Percentiles rank a stretch among this genome's conserved stretches.
Evolutionary conservation across 2,888 invertebrate species (phyloP).

Genomic region (Mechanitis messenoides): DNA sequence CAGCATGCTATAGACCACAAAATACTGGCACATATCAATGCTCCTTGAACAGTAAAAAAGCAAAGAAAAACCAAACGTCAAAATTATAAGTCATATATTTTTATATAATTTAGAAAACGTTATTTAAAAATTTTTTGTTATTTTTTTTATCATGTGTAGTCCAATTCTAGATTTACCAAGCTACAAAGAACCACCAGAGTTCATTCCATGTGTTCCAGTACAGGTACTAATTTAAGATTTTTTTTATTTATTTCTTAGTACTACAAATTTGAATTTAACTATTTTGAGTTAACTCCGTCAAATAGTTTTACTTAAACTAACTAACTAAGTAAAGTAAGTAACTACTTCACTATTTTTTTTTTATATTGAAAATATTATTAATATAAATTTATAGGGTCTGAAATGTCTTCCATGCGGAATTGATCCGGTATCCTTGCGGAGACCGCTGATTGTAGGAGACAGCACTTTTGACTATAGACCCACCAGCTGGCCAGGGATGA

Average conservation of each 20-base stretch:
- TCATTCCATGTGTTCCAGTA: conserved; percentile 50
- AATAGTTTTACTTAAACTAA: no score
- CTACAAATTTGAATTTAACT: no score
- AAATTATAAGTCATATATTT: neutral
- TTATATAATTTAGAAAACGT: neutral
- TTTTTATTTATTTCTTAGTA: no score
- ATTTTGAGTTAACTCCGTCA: no score
- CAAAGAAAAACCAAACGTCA: neutral
- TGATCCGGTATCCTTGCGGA: conserved; percentile 59
- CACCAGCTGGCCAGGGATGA: conserved; percentile 66
- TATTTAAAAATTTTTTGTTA: neutral
- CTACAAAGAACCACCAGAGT: conserved; percentile 54
- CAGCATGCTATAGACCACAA: no score
- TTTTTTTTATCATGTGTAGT: conserved; percentile 46
- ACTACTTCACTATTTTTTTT: no score
- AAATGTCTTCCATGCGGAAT: conserved; percentile 60
- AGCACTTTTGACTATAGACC: conserved; percentile 69
- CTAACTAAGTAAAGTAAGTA: no score
- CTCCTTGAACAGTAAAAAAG: no score
- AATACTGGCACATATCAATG: no score
- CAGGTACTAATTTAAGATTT: conserved; percentile 34
- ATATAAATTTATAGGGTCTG: conserved; percentile 43
- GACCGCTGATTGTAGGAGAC: conserved; percentile 65
- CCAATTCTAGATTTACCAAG: conserved; percentile 46
- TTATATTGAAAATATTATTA: neutral